Evolutionary conservation across 2,797 vertebrate species (phyloP).

Genomic region (Pseudotriccus pelzelni): DNA sequence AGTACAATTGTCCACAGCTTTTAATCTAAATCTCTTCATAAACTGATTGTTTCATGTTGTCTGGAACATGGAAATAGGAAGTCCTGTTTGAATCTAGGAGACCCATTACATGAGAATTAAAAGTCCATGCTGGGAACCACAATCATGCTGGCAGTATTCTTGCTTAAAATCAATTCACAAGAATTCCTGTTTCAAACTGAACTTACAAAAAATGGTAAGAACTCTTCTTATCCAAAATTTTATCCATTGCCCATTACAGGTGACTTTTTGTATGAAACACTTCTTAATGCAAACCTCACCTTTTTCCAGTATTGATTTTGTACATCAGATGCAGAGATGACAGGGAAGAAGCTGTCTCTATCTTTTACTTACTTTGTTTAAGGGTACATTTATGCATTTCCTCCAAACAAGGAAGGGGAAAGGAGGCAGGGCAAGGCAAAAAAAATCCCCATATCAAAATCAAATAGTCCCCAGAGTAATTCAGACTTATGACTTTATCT

Average conservation of each 20-base stretch:
- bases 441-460: background rate
- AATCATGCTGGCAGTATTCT: background rate
- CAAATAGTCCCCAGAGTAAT: background rate
- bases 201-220: background rate
- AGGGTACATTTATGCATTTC: background rate
- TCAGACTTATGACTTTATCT: background rate
- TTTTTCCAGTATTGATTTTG: background rate
- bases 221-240: background rate
- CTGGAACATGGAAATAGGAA: background rate
- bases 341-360: background rate
- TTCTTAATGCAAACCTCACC: background rate
- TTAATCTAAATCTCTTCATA: background rate
- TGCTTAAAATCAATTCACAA: background rate
- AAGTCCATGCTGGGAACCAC: background rate
- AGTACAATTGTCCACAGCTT: background rate
- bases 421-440: background rate
- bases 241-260: background rate
- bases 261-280: background rate
- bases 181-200: background rate
- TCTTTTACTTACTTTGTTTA: background rate
- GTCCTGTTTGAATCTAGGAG: background rate
- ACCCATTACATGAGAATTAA: background rate
- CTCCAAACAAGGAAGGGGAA: background rate
- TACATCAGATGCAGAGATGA: background rate
- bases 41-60: background rate